Evolutionary conservation across 2,888 invertebrate genomes (phyloP).

Genomic region (Dryobota labecula): DNA sequence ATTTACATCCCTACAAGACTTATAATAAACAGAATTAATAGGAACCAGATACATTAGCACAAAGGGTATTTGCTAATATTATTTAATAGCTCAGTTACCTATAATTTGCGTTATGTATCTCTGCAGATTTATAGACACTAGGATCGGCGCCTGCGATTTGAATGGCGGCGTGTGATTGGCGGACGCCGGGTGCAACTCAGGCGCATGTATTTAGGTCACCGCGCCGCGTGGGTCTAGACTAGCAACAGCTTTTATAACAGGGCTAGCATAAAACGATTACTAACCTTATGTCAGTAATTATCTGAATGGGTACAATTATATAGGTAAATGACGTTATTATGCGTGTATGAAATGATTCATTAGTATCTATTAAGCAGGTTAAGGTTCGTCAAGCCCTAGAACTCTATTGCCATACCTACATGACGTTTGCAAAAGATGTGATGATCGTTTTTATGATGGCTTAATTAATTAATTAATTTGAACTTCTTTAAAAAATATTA

Average conservation of each 20-base stretch:
- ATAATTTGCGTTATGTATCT: slow-evolving; percentile 79
- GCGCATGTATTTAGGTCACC: slow-evolving; percentile 87
- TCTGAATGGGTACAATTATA: slow-evolving; percentile 49
- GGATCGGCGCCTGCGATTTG: slow-evolving; percentile 87
- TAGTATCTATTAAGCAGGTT: slow-evolving; percentile 4
- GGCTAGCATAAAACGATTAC: slow-evolving; percentile 60
- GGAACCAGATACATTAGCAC: slow-evolving; percentile 67
- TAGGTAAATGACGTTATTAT: slow-evolving; percentile 43
- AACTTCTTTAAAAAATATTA: no score
- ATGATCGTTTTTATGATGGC: neutral
- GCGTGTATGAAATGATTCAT: slow-evolving; percentile 41
- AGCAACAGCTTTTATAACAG: slow-evolving; percentile 79
- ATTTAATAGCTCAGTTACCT: slow-evolving; percentile 78
- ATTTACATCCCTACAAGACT: slow-evolving; percentile 49
- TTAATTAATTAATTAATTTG: no score
- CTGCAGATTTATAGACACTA: slow-evolving; percentile 80
- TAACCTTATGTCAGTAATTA: slow-evolving; percentile 61
- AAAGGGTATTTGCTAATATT: slow-evolving; percentile 82
- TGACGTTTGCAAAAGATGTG: neutral
- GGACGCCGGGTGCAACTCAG: slow-evolving; percentile 83
- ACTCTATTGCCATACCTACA: neutral
- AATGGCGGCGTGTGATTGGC: slow-evolving; percentile 86
- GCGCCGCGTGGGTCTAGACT: slow-evolving; percentile 86
- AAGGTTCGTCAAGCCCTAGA: slow-evolving; percentile 15
- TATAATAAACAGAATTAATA: slow-evolving; percentile 60